These are phyloP conservation scores for Brachyptera putata DNA, from an alignment of 2,888 invertebrate species.

Conservation along the genomic window DNA sequence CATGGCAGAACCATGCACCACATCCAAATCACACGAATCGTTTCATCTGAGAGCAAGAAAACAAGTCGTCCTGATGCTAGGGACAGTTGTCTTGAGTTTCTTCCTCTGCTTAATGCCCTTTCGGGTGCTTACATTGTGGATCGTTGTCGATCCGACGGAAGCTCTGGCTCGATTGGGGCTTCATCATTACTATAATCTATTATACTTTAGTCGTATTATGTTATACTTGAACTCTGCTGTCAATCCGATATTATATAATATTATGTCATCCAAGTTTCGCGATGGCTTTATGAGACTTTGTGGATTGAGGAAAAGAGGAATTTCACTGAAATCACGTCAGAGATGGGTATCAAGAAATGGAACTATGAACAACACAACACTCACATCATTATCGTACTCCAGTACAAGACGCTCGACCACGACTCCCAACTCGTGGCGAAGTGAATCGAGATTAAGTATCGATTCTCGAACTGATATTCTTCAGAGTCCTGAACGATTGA, in stretches of 20 bases:
- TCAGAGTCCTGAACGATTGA: background rate
- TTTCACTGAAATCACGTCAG: constrained; percentile 1
- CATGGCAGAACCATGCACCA: constrained; percentile 49
- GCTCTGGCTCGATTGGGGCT: constrained; percentile 63
- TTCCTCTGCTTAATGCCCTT: constrained; percentile 86
- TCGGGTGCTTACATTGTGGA: constrained; percentile 76
- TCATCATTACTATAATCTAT: constrained; percentile 74
- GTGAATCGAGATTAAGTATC: constrained; percentile 4
- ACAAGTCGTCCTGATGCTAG: constrained; percentile 83
- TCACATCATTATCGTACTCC: constrained; percentile 23
- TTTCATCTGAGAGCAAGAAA: constrained; percentile 67
- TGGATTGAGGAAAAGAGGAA: background rate
- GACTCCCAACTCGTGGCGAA: constrained; percentile 7
- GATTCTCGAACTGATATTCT: constrained; percentile 11
- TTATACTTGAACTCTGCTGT: constrained; percentile 84
- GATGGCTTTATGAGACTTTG: constrained; percentile 70
- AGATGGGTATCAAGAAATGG: constrained; percentile 11
- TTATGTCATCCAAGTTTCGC: constrained; percentile 88
- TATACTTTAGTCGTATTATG: constrained; percentile 83
- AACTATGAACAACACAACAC: constrained; percentile 16
- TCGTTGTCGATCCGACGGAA: constrained; percentile 70
- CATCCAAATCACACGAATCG: constrained; percentile 61
- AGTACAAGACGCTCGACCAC: constrained; percentile 14
- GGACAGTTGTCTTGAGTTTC: constrained; percentile 81
- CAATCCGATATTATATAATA: constrained; percentile 87